These are phyloP conservation scores for Cryptoblepharus egeriae DNA, from an alignment of 2,797 vertebrate species.

Conservation along the genomic window DNA sequence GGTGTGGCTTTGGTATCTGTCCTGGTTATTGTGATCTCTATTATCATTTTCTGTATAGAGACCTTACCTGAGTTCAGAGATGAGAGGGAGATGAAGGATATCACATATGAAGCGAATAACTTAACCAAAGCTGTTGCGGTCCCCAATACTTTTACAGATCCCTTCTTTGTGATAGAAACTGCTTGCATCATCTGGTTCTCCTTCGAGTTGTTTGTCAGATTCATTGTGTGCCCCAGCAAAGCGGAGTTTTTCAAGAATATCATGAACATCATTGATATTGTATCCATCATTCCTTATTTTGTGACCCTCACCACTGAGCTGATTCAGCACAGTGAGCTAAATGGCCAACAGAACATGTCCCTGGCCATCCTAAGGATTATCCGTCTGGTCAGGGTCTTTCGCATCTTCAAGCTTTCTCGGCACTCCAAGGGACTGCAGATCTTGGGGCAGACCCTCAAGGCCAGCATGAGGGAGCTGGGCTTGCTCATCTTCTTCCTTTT, in stretches of 20 bases:
- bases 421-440: conserved; percentile 95
- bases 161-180: conserved; percentile 96
- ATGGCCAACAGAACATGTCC: conserved; percentile 91
- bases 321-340: conserved; percentile 85
- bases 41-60: conserved; percentile 97
- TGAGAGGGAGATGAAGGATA: conserved; percentile 81
- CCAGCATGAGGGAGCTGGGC: conserved; percentile 91
- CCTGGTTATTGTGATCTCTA: conserved; percentile 95
- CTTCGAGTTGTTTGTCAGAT: conserved; percentile 91
- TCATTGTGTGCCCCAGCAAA: conserved; percentile 95
- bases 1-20: conserved; percentile 94
- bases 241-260: conserved; percentile 95
- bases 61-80: conserved; percentile 96
- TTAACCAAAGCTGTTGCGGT: conserved; percentile 73
- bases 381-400: conserved; percentile 92
- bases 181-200: conserved; percentile 98
- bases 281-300: conserved; percentile 98
- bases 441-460: conserved; percentile 91
- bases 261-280: conserved; percentile 97
- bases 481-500: conserved; percentile 98
- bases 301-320: conserved; percentile 93
- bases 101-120: conserved; percentile 69
- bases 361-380: conserved; percentile 94
- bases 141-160: conserved; percentile 87
- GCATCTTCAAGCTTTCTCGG: conserved; percentile 96